phyloP scores from a whole-genome alignment of 2,113 vertebrate genomes.

The Xenopus laevis region DNA sequence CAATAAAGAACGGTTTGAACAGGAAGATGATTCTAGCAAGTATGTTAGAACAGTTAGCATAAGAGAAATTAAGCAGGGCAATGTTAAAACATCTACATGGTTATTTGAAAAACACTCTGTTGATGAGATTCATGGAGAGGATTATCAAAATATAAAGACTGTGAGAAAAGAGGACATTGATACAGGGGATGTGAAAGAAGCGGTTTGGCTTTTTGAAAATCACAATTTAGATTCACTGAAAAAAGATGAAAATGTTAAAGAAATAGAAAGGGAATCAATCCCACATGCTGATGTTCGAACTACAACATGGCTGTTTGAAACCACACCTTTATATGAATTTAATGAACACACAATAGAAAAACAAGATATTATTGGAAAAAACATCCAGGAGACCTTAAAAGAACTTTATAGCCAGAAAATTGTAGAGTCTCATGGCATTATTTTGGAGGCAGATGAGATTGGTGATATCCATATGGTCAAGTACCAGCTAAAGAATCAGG shows the following conservation, averaged over 20 bases:
- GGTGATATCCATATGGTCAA: constrained; percentile 88
- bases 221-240: constrained; percentile 79
- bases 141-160: constrained; percentile 72
- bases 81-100: constrained; percentile 84
- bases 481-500: constrained; percentile 83
- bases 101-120: constrained; percentile 85
- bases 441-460: constrained; percentile 84
- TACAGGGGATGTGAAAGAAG: constrained; percentile 81
- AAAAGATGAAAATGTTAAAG: constrained; percentile 59
- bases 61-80: constrained; percentile 82
- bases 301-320: constrained; percentile 89
- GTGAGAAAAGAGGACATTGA: constrained; percentile 75
- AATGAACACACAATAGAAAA: constrained; percentile 72
- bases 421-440: constrained; percentile 78
- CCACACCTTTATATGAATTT: constrained; percentile 81
- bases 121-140: constrained; percentile 78
- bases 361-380: constrained; percentile 82
- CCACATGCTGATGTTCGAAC: constrained; percentile 82
- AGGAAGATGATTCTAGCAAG: constrained; percentile 56
- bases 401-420: constrained; percentile 80
- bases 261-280: constrained; percentile 68
- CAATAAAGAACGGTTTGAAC: constrained; percentile 77
- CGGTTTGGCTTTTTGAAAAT: constrained; percentile 90
- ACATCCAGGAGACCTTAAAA: constrained; percentile 79
- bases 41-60: constrained; percentile 77